Evolutionary conservation across 2,888 invertebrate species (phyloP).

Genomic region (Trilocha varians): DNA sequence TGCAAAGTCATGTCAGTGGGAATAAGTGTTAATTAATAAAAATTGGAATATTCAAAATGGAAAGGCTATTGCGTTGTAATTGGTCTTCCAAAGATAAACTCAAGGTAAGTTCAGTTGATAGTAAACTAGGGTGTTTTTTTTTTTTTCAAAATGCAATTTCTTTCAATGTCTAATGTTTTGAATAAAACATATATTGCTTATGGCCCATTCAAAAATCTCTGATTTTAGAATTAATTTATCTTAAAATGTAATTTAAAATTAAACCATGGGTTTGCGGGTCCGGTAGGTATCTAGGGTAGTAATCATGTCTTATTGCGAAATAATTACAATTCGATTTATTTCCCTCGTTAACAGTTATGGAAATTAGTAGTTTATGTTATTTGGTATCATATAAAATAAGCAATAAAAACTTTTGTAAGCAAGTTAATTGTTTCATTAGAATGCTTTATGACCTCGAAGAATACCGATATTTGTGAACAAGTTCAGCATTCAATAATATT

Average conservation of each 20-base stretch:
- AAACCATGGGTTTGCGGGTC: too few species aligned
- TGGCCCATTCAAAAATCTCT: too few species aligned
- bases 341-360: too few species aligned
- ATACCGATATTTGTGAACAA: not conserved
- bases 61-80: not conserved
- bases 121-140: not conserved
- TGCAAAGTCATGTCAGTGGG: not conserved
- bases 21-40: not conserved
- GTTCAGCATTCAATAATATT: conserved; percentile 1
- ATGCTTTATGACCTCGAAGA: not conserved
- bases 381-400: too few species aligned
- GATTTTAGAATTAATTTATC: too few species aligned
- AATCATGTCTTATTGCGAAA: too few species aligned
- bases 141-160: not conserved
- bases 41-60: not conserved
- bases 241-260: too few species aligned
- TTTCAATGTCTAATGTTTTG: not conserved
- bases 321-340: too few species aligned
- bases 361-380: too few species aligned
- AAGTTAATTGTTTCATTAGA: not conserved
- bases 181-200: too few species aligned
- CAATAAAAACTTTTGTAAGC: too few species aligned
- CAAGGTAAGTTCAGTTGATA: not conserved
- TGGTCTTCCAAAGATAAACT: not conserved
- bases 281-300: too few species aligned